Evolutionary conservation across 2,797 vertebrate species (phyloP), one percentile per base, ranked within the genome.

Genomic region (Myotis findleyi): DNA sequence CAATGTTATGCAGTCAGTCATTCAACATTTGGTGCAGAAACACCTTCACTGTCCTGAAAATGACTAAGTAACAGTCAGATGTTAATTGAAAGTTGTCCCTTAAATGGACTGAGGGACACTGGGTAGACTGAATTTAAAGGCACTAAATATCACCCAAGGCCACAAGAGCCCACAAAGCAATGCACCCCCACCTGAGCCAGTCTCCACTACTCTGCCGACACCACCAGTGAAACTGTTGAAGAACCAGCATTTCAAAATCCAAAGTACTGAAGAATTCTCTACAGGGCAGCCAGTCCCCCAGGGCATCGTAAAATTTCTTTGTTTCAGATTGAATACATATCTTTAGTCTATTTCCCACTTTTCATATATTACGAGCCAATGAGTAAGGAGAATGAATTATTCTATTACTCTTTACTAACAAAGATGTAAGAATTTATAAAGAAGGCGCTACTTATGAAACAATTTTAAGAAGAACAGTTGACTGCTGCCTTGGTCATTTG

Each of bases 231-330:
- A 80, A 49, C 64, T 44, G 77, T 21, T 7, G n/a, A 57, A 90
- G 49, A 53, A 44, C 25, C 30, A 33, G 25, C 14, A 49, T 5
- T 27, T 55, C 53, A 55, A 51, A 30, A 51, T 49, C 71, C 36
- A 66, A 27, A 2, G 1, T 5, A 1, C 2, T 5, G 1, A 30
- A n/a, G 7, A n/a, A n/a, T n/a, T 36, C 38, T 36, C 14, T 2
- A 49, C 17, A 27, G 55, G 57, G 55, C 27, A 92, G 44, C 68
- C 55, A 68, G 51, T 7, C 21, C 25, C 7, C 9, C 14, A 5
- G 17, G 57, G 5, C 14, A 16, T 14, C 0, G 11, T 8, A 23
- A 81, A 47, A 14, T 38, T 1, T n/a, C 27, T 77, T 59, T 12
- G 69, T 64, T 59, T 84, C 38, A 18, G 14, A 80, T 69, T 13